Evolutionary conservation across 2,797 vertebrate species (phyloP).

Genomic region (Pangasius djambal): DNA sequence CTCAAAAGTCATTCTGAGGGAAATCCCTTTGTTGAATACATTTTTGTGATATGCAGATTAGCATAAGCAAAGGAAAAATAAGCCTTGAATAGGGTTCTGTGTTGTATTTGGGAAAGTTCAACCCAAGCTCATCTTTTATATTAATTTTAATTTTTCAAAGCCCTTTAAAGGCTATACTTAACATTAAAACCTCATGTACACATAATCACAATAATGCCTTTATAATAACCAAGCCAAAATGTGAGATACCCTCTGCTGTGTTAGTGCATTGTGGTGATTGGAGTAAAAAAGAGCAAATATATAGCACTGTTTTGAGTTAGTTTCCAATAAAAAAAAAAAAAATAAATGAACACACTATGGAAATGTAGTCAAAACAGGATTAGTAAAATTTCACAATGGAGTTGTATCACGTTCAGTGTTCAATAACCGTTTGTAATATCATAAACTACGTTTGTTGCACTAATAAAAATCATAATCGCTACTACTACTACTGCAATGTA

Average conservation of each 20-base stretch:
- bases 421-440: constrained; percentile 4
- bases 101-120: neutral
- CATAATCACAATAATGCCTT: neutral
- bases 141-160: neutral
- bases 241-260: neutral
- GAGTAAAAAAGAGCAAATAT: constrained; percentile 21
- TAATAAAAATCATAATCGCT: constrained; percentile 12
- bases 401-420: neutral
- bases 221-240: neutral
- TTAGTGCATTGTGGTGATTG: neutral
- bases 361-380: neutral
- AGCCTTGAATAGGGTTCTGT: neutral
- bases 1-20: neutral
- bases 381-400: neutral
- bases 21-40: neutral
- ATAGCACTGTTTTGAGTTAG: neutral
- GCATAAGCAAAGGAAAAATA: neutral
- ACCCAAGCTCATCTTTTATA: neutral
- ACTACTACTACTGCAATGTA: neutral
- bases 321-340: neutral
- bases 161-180: neutral
- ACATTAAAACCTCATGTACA: neutral
- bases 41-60: neutral
- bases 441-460: neutral
- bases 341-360: neutral